phyloP scores from a whole-genome alignment of 2,797 vertebrate species.

The Micrastur ruficollis region DNA sequence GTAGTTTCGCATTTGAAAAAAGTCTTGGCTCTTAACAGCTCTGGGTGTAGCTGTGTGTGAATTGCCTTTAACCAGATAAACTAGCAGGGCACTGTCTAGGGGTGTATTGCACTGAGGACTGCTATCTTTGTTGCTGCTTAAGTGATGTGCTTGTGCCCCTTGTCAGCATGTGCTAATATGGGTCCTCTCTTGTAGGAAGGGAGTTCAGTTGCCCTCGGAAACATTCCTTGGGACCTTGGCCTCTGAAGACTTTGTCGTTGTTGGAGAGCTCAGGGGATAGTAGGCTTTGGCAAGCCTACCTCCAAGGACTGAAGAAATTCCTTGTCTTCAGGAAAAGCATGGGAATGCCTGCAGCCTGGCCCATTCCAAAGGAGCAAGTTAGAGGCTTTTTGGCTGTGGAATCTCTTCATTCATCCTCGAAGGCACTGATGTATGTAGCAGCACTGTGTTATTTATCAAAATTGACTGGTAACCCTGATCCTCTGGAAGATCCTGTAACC shows the following conservation, averaged over 20 bases:
- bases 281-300: conserved; percentile 29
- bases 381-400: conserved; percentile 31
- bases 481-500: conserved; percentile 9
- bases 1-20: not conserved
- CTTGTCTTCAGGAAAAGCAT: not conserved
- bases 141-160: not conserved
- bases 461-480: conserved; percentile 8
- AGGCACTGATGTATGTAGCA: not conserved
- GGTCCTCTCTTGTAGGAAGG: not conserved
- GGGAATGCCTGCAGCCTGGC: conserved; percentile 39
- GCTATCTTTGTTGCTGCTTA: not conserved
- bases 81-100: not conserved
- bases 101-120: rapidly evolving
- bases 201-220: not conserved
- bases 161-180: not conserved
- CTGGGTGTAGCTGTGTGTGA: not conserved
- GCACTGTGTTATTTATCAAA: conserved; percentile 36
- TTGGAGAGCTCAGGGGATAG: not conserved
- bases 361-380: conserved; percentile 29
- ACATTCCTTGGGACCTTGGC: not conserved
- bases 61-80: not conserved
- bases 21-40: not conserved
- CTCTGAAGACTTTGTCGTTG: conserved; percentile 21
- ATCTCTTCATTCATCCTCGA: not conserved
- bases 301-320: conserved; percentile 34